Evolutionary conservation across 2,888 invertebrate species (phyloP).

Genomic region (Crossocerus cetratus): DNA sequence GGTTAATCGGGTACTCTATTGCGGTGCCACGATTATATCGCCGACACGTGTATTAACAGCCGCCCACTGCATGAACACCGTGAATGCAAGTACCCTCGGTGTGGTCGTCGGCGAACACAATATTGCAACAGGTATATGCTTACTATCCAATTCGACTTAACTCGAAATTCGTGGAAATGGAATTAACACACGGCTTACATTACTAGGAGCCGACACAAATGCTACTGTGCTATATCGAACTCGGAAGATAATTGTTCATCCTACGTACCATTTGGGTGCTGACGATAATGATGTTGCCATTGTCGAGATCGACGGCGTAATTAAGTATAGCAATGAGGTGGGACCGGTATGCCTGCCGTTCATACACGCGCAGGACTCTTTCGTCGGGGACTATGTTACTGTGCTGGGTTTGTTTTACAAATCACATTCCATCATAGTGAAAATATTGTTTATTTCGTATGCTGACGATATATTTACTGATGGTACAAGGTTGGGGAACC

Average conservation of each 20-base stretch:
- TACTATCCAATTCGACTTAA: background rate
- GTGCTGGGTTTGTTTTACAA: conserved; percentile 44
- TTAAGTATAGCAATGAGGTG: conserved; percentile 79
- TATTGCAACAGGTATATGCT: conserved; percentile 24
- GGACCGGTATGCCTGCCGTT: conserved; percentile 84
- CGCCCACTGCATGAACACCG: conserved; percentile 66
- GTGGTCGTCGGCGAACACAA: conserved; percentile 71
- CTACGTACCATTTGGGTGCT: conserved; percentile 65
- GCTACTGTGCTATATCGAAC: conserved; percentile 76
- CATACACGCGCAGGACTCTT: conserved; percentile 62
- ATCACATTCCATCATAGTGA: background rate
- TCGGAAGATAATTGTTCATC: conserved; percentile 76
- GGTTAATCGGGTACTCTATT: conserved; percentile 42
- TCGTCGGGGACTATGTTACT: conserved; percentile 62
- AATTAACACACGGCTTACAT: too few relatives aligned
- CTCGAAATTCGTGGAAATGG: too few relatives aligned
- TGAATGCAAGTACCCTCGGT: conserved; percentile 16
- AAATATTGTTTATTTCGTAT: too few relatives aligned
- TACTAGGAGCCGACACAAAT: conserved; percentile 78
- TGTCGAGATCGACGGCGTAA: conserved; percentile 71
- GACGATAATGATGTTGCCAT: conserved; percentile 79
- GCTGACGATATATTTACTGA: background rate
- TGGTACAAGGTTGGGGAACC: conserved; percentile 81
- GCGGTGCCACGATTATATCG: conserved; percentile 70
- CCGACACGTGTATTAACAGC: conserved; percentile 65